Evolutionary conservation across 2,797 vertebrate species (phyloP).

Genomic region (Allobates femoralis): DNA sequence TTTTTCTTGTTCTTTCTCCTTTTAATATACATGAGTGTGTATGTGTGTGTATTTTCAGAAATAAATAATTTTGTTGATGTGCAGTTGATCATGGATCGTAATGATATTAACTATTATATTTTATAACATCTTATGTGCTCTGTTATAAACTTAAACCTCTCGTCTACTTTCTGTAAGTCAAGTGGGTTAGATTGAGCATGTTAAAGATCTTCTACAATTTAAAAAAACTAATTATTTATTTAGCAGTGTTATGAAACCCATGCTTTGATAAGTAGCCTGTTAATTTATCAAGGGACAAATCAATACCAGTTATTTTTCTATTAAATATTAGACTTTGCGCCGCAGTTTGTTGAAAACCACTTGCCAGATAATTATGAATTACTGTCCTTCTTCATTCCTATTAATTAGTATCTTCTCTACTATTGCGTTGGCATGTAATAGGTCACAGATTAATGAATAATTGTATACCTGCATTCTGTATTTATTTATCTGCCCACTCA

Average conservation of each 20-base stretch:
- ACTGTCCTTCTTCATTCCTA: slow-evolving; percentile 91
- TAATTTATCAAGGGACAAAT: slow-evolving; percentile 90
- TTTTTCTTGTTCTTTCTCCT: too few relatives aligned
- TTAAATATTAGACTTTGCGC: slow-evolving; percentile 82
- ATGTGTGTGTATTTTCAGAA: background rate
- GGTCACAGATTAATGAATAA: slow-evolving; percentile 86
- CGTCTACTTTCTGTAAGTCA: slow-evolving; percentile 77
- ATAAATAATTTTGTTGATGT: background rate
- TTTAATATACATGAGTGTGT: too few relatives aligned
- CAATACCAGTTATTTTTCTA: slow-evolving; percentile 87
- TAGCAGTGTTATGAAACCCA: slow-evolving; percentile 92
- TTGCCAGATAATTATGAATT: slow-evolving; percentile 99
- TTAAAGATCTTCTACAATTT: slow-evolving; percentile 94
- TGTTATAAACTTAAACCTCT: slow-evolving; percentile 82
- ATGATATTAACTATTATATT: background rate
- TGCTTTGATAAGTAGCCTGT: slow-evolving; percentile 91
- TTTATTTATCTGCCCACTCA: slow-evolving; percentile 1
- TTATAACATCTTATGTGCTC: slow-evolving; percentile 17
- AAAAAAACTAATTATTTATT: slow-evolving; percentile 99
- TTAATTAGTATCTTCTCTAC: slow-evolving; percentile 94
- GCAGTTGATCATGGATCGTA: background rate
- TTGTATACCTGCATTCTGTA: slow-evolving; percentile 1
- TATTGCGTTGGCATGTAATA: slow-evolving; percentile 86
- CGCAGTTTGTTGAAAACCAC: slow-evolving; percentile 87
- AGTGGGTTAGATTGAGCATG: slow-evolving; percentile 90